A percentile compares a stretch with the other conserved stretches of the same genome.
Evolutionary conservation across 2,113 vertebrate genomes (phyloP).

Genomic region (Oryzias melastigma): DNA sequence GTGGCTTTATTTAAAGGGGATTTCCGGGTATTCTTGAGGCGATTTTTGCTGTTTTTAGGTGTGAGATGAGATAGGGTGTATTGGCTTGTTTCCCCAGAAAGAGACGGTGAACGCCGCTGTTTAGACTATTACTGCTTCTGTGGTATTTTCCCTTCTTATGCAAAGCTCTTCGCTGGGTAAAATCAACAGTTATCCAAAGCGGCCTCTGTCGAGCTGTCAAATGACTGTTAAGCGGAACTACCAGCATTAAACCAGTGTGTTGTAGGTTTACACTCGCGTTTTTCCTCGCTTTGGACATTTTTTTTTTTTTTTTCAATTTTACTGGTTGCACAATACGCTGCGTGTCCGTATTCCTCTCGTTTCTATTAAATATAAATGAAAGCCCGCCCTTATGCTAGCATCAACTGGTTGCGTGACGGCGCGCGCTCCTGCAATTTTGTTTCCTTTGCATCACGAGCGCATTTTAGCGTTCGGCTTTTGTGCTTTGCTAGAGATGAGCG

Average conservation of each 20-base stretch:
- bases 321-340: conserved; percentile 11
- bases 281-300: conserved; percentile 4
- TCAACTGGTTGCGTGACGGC: conserved; percentile 42
- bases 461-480: background rate
- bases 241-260: background rate
- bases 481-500: background rate
- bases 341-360: background rate
- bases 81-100: background rate
- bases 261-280: background rate
- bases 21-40: conserved; percentile 48
- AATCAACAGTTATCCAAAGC: conserved; percentile 40
- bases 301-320: background rate
- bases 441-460: conserved; percentile 5
- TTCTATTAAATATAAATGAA: conserved; percentile 40
- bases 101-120: conserved; percentile 32
- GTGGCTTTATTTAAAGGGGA: conserved; percentile 14
- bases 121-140: conserved; percentile 17
- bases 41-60: conserved; percentile 1
- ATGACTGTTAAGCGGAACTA: conserved; percentile 39
- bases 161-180: conserved; percentile 16
- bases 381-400: conserved; percentile 43
- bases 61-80: background rate
- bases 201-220: conserved; percentile 59
- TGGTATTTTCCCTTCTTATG: conserved; percentile 14
- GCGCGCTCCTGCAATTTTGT: conserved; percentile 16